Conservation (phyloP, 2,888 invertebrate species). For the Hirtodrosophila confusa region DNA sequence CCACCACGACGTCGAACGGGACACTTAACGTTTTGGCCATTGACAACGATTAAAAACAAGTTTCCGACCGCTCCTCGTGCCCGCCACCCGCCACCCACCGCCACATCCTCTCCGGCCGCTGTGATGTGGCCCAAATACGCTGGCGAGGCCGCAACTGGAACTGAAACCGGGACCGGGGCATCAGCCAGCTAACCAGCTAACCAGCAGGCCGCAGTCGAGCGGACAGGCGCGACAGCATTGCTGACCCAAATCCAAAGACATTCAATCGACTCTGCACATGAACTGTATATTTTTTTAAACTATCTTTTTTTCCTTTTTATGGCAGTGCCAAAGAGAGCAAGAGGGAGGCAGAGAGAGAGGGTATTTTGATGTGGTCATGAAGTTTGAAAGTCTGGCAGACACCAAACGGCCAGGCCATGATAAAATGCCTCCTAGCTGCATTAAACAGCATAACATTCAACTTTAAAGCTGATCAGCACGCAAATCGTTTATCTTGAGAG, state of each 20-base stretch:
- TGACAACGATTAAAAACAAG: conserved; percentile 79
- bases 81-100: conserved; percentile 1
- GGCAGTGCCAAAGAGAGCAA: background rate
- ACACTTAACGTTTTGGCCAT: conserved; percentile 80
- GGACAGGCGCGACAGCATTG: conserved; percentile 61
- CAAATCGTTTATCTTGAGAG: no score
- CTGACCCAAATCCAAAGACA: conserved; percentile 75
- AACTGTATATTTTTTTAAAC: conserved; percentile 47
- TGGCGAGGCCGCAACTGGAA: conserved; percentile 32
- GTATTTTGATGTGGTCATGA: conserved; percentile 9
- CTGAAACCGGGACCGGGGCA: conserved; percentile 61
- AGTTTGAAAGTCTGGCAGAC: conserved; percentile 22
- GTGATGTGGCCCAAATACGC: conserved; percentile 49
- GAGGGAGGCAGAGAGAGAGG: background rate
- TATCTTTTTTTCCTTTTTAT: conserved; percentile 26
- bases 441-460: conserved; percentile 3
- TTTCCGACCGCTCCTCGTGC: conserved; percentile 40
- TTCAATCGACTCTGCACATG: conserved; percentile 61
- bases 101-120: conserved; percentile 4
- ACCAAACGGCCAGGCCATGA: background rate
- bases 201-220: conserved; percentile 8
- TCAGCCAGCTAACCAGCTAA: conserved; percentile 28
- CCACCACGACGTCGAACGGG: conserved; percentile 60
- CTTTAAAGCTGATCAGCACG: no score
- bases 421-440: conserved; percentile 9